Evolutionary conservation across 37 sponge, comb jelly and placozoan species (phyloP).

Genomic region (Theonella swinhoei): DNA sequence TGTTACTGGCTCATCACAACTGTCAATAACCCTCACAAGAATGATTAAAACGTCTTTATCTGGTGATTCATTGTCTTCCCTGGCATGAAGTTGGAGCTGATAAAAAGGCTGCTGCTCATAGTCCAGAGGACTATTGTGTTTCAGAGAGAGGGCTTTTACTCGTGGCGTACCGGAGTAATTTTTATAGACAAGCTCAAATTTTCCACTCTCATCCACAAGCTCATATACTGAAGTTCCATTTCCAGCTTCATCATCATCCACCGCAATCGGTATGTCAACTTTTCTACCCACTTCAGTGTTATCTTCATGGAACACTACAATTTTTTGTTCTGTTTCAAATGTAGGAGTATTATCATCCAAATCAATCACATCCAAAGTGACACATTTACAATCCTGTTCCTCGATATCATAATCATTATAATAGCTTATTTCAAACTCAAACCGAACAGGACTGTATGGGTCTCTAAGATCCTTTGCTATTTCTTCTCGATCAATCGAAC

Average conservation of each 20-base stretch:
- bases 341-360: constrained; percentile 69
- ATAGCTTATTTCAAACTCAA: background rate
- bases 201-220: constrained; percentile 6
- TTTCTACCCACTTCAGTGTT: background rate
- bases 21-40: background rate
- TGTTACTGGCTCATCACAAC: constrained; percentile 49
- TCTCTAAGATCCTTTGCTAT: constrained; percentile 11
- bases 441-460: constrained; percentile 5
- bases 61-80: constrained; percentile 23
- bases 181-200: background rate
- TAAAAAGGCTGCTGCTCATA: background rate
- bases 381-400: background rate
- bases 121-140: constrained; percentile 10
- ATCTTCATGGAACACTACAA: background rate
- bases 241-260: constrained; percentile 45
- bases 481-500: constrained; percentile 19
- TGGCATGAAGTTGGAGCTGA: constrained; percentile 8
- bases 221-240: constrained; percentile 20
- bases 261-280: background rate
- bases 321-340: constrained; percentile 1
- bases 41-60: background rate
- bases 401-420: background rate
- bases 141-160: background rate
- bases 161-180: background rate
- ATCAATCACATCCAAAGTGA: constrained; percentile 45